Base-by-base conservation (phyloP, 2,113 vertebrate genomes). In the Leucosticte australis region DNA sequence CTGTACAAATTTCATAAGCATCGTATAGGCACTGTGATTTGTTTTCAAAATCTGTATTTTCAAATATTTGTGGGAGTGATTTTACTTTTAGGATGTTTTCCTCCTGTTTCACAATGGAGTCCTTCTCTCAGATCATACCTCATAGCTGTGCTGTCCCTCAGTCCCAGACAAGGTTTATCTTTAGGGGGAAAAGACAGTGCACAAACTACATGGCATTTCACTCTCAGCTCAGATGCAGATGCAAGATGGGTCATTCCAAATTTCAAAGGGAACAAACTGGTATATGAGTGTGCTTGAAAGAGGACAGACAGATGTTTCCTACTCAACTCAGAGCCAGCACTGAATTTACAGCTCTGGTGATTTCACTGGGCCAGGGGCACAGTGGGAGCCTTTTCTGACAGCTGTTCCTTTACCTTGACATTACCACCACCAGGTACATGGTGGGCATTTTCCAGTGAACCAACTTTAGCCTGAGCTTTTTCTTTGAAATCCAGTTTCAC, bases 401-500 rank as follows among this genome's bases (percentile, higher is more conserved):
- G 63, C 35, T 77, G 26, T 55, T 62, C 74, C 82, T 98, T 98
- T 98, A 99, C 99, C 98, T 98, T 98, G 84, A 99, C 75, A 0
- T 98, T 98, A 70, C 99, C 99, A 96, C 99, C 99, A 27, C 99
- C 99, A 24, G 99, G 99, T 17, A 97, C 97, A 1, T 99, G 99
- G 87, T 99, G 99, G 90, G 99, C 98, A 86, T 99, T 99, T 89
- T 99, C 99, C 92, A 99, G 97, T n/a, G 99, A 99, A 88, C 99
- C 99, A 59, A 99, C 98, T 98, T 99, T 99, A 95, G 99, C 98
- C 86, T 99, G 99, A 97, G 99, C 99, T 96, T 99, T 99, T 97
- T 99, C 99, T 98, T 99, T 99, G 97, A 99, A 99, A 98, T 99
- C 99, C 98, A 99, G 98, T 97, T 99, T 99, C 96, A 99, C 99